These are phyloP conservation scores for Eurosta solidaginis DNA, from an alignment of 1,140 invertebrate genomes.

Conservation along the genomic window DNA sequence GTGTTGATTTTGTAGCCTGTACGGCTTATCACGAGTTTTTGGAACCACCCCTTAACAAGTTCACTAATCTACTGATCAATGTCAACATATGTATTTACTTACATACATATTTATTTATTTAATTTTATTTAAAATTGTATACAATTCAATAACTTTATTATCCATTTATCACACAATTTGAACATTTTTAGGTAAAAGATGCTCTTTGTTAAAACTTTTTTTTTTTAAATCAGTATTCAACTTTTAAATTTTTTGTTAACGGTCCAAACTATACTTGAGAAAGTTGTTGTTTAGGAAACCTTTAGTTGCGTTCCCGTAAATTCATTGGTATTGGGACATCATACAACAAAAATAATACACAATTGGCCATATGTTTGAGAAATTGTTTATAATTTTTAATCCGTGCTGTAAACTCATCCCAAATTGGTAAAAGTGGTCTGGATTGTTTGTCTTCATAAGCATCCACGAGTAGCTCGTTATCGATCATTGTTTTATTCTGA, in stretches of 20 bases:
- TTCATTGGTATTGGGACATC: slow-evolving; percentile 58
- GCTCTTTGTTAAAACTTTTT: neutral
- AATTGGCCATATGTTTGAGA: slow-evolving; percentile 57
- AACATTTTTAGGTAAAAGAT: slow-evolving; percentile 4
- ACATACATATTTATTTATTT: neutral
- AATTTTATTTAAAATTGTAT: slow-evolving; percentile 27
- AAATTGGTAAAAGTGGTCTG: slow-evolving; percentile 44
- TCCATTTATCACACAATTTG: slow-evolving; percentile 33
- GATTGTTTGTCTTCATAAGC: neutral
- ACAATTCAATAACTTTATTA: slow-evolving; percentile 34
- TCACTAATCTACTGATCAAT: too few relatives aligned
- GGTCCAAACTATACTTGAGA: neutral
- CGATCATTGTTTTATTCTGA: slow-evolving; percentile 47
- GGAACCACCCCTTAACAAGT: too few relatives aligned
- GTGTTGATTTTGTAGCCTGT: too few relatives aligned
- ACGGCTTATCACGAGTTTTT: too few relatives aligned
- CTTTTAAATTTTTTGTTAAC: too few relatives aligned
- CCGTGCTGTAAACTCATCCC: slow-evolving; percentile 49
- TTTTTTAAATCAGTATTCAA: neutral
- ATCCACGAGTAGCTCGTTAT: slow-evolving; percentile 39
- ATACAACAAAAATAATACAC: slow-evolving; percentile 59
- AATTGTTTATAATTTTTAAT: slow-evolving; percentile 59
- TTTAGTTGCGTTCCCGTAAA: slow-evolving; percentile 47
- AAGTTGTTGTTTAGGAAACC: too few relatives aligned
- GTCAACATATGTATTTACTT: neutral